Percentiles rank a stretch among this genome's conserved stretches.
phyloP scores from a whole-genome alignment of 2,797 vertebrate genomes.

The Microctenopoma lineatum region DNA sequence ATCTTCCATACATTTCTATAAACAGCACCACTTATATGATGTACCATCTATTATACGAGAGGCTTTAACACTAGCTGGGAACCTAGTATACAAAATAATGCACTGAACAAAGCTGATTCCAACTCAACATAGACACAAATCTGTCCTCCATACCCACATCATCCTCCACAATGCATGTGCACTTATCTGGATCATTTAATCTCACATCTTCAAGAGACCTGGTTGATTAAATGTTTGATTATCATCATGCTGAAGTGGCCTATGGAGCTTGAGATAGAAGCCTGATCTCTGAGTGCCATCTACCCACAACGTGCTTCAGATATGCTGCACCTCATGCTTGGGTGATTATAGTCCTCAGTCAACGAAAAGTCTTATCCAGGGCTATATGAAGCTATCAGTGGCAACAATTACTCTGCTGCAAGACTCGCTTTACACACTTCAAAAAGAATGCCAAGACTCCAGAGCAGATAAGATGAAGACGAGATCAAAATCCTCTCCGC shows the following conservation, averaged over 20 bases:
- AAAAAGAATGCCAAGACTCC: constrained; percentile 73
- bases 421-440: constrained; percentile 67
- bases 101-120: neutral
- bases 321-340: constrained; percentile 33
- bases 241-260: constrained; percentile 55
- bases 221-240: constrained; percentile 77
- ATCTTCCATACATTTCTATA: neutral
- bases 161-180: constrained; percentile 22
- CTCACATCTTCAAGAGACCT: constrained; percentile 62
- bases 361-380: constrained; percentile 49
- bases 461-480: constrained; percentile 72
- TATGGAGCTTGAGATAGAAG: constrained; percentile 40
- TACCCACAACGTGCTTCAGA: constrained; percentile 33
- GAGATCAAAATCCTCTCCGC: constrained; percentile 61
- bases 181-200: constrained; percentile 69
- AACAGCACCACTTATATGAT: neutral
- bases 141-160: constrained; percentile 11
- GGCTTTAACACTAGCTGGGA: neutral
- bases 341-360: constrained; percentile 58
- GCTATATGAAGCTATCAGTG: constrained; percentile 51
- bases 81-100: neutral
- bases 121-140: neutral
- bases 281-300: constrained; percentile 34
- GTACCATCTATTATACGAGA: too few species aligned
- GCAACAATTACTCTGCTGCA: constrained; percentile 66